Evolutionary conservation across 2,888 invertebrate species (phyloP), one percentile per base, ranked within the genome.

Genomic region (Pomacea canaliculata): DNA sequence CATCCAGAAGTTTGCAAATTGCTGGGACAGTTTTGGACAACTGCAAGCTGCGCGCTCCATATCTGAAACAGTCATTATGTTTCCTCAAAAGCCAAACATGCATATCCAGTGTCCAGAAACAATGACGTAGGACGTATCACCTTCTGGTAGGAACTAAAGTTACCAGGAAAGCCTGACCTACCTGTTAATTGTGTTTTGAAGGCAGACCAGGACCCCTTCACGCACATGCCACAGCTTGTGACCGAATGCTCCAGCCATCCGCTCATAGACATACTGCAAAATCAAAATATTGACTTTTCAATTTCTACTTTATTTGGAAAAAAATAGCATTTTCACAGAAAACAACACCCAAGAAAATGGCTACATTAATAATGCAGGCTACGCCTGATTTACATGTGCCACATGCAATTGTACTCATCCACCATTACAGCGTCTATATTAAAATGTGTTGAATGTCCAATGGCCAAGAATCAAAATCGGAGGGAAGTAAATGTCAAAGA

Each of bases 161-260:
- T 18, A n/a, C 48, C n/a, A 51, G 67, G 9, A 71, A 63, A 63
- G 23, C 27, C 10, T 16, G 27, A 63, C 63, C 94, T 91, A 96
- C 95, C 95, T 94, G 89, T 96, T 95, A 59, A 98, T 91, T 69
- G 96, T 94, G 77, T 95, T 94, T 80, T 95, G 95, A 83, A 98
- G 94, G 84, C 96, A 95, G 83, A 95, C 93, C 80, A 97, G 92
- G 59, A 96, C 94, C 91, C 97, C 97, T 89, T 98, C 97, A 74
- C 97, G 92, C 60, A 98, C 95, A 92, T 97, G 96, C 86, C 96
- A 95, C 90, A 97, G 96, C 92, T 97, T 97, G 92, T 98, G 97
- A 84, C 93, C 93, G 87, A 97, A 93, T 37, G 94, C 94, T 73
- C 93, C 93, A 70, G 92, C 92, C 78, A 96, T 92, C 89, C 94